phyloP scores from a whole-genome alignment of 2,113 vertebrate species.

The Triplophysa dalaica region DNA sequence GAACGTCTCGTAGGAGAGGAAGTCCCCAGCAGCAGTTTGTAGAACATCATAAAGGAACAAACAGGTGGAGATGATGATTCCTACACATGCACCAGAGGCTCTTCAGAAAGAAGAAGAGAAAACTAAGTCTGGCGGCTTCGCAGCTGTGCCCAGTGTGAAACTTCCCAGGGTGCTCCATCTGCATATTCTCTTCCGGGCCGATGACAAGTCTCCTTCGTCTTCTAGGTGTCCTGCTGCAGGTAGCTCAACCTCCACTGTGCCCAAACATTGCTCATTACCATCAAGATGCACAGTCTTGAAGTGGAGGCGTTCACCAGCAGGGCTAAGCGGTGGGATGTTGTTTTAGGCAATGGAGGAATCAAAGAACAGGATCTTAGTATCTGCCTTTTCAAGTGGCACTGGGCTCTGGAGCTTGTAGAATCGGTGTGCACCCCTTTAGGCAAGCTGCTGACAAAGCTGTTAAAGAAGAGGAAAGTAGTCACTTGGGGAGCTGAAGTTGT shows the following conservation, averaged over 20 bases:
- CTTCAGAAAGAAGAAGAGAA: neutral
- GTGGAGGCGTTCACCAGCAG: neutral
- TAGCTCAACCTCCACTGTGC: neutral
- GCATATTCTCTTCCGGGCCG: too few species aligned
- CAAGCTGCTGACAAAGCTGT: slow-evolving; percentile 11
- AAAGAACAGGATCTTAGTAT: neutral
- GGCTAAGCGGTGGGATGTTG: too few species aligned
- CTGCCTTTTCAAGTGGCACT: neutral
- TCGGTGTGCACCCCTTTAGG: neutral
- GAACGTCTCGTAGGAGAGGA: neutral
- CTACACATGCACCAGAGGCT: neutral
- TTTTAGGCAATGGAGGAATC: neutral
- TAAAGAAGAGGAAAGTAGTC: neutral
- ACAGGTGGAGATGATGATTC: neutral
- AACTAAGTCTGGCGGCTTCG: too few species aligned
- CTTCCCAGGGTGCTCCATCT: too few species aligned
- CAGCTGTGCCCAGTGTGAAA: too few species aligned
- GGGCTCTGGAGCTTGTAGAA: neutral
- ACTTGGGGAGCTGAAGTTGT: too few species aligned
- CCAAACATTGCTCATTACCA: neutral
- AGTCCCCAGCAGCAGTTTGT: too few species aligned
- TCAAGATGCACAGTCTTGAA: neutral
- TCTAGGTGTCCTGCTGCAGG: neutral
- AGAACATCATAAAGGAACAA: neutral
- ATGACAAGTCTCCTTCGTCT: too few species aligned